A percentile compares a stretch with the other conserved stretches of the same genome.
These are phyloP conservation scores for Danio jaintianensis DNA, from an alignment of 2,797 vertebrate species.

Conservation along the genomic window DNA sequence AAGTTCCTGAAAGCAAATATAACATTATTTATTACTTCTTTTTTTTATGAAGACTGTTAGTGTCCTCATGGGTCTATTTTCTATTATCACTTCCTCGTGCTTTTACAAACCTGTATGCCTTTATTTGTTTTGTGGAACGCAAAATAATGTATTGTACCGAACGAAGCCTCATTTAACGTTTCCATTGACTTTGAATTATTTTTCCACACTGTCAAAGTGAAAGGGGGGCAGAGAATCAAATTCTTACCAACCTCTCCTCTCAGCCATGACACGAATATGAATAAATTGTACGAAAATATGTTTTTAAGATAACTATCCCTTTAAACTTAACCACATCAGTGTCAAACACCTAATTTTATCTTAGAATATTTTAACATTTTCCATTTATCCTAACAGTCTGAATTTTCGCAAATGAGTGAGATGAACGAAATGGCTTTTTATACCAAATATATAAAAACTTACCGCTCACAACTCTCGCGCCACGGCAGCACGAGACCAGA, in stretches of 20 bases:
- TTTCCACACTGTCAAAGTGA: not conserved
- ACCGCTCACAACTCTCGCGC: conserved; percentile 61
- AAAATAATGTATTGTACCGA: not conserved
- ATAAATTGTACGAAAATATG: too few species aligned
- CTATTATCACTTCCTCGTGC: not conserved
- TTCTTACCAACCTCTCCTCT: not conserved
- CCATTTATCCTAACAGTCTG: not conserved
- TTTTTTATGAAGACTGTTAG: not conserved
- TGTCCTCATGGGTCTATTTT: not conserved
- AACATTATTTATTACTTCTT: too few species aligned
- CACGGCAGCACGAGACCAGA: conserved; percentile 34
- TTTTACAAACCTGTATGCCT: not conserved
- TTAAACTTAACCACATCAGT: not conserved
- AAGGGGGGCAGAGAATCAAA: not conserved
- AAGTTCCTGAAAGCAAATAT: not conserved
- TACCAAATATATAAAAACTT: conserved; percentile 25
- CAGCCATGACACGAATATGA: too few species aligned
- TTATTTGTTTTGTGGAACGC: not conserved
- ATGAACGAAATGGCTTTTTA: not conserved
- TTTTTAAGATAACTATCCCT: not conserved
- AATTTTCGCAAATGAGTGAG: not conserved
- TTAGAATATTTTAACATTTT: not conserved
- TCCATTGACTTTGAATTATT: not conserved
- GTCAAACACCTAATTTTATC: not conserved
- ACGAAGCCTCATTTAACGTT: not conserved